Evolutionary conservation across 1,140 invertebrate genomes (phyloP).

Genomic region (Pristionchus pacificus): DNA sequence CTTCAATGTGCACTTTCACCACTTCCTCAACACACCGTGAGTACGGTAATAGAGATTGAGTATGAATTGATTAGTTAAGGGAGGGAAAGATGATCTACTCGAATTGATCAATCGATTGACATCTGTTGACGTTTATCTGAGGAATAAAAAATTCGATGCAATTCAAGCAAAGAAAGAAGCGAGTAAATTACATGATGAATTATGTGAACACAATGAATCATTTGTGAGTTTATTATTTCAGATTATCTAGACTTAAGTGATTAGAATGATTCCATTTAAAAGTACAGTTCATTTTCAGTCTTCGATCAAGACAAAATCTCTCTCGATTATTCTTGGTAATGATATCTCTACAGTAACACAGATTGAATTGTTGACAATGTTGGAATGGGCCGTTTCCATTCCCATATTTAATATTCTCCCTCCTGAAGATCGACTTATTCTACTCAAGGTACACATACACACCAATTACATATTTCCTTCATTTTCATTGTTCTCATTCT

Average conservation of each 20-base stretch:
- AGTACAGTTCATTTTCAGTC: no score
- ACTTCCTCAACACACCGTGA: not conserved
- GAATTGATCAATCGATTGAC: not conserved
- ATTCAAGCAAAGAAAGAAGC: not conserved
- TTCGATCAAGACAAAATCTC: no score
- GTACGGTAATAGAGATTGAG: slow-evolving; percentile 6
- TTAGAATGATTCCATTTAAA: no score
- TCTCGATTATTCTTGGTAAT: slow-evolving; percentile 33
- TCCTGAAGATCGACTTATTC: slow-evolving; percentile 13
- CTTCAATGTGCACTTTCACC: not conserved
- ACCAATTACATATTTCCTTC: slow-evolving; percentile 1
- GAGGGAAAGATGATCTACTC: slow-evolving; percentile 13
- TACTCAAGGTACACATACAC: slow-evolving; percentile 30
- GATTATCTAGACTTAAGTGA: no score
- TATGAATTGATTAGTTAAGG: slow-evolving; percentile 2
- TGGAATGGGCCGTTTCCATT: slow-evolving; percentile 32
- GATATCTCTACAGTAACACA: slow-evolving; percentile 36
- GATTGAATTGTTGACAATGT: slow-evolving; percentile 35
- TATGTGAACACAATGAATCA: not conserved
- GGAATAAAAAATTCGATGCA: not conserved
- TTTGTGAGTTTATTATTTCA: no score
- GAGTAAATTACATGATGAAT: not conserved
- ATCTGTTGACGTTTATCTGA: not conserved
- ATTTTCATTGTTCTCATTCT: slow-evolving; percentile 1
- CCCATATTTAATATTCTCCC: slow-evolving; percentile 29